Evolutionary conservation across 2,113 vertebrate genomes (phyloP), one percentile per base, ranked within the genome.

Genomic region (Prunella fulvescens): DNA sequence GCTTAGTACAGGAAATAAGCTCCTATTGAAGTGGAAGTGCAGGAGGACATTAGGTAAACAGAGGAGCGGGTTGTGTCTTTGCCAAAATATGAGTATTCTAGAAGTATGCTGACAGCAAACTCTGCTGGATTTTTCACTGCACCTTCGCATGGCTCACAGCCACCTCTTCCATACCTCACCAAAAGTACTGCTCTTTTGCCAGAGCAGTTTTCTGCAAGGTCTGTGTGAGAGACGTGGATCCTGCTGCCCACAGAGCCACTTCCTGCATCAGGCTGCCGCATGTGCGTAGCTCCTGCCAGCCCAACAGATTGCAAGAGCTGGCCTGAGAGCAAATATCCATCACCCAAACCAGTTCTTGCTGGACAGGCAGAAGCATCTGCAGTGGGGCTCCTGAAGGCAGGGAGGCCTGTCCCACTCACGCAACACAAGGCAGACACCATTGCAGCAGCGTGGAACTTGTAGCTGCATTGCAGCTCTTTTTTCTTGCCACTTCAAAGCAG

Each of bases 351-450:
- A 83, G 0, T 14, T 4, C 40, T 14, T 82, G 33, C 40, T 60
- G 61, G 35, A 37, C 0, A 19, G 71, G 19, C 1, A 1, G 54
- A 51, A 56, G 18, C 39, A 67, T 17, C 48, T 58, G n/a, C 72
- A 71, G 39, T 2, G 1, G 37, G 19, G 48, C 40, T 62, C 10
- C 74, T 69, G 62, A 4, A 12, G 42, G 37, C 66, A 72, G 64
- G 42, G 39, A 53, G 47, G 51, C 47, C 54, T 48, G 39, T 53
- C 33, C 44, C 17, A 31, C 56, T 56, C 42, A 4, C 8, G 10
- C 2, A 8, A 12, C 0, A 0, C n/a, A 28, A 2, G 0, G 29
- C 19, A 24, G 33, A 29, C 1, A 2, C 37, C 1, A 5, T 39
- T 3, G 0, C 47, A 61, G 61, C 74, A 40, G 48, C 1, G 3